Evolutionary conservation across 2,888 invertebrate genomes (phyloP).

Genomic region (Rotaria macrura): DNA sequence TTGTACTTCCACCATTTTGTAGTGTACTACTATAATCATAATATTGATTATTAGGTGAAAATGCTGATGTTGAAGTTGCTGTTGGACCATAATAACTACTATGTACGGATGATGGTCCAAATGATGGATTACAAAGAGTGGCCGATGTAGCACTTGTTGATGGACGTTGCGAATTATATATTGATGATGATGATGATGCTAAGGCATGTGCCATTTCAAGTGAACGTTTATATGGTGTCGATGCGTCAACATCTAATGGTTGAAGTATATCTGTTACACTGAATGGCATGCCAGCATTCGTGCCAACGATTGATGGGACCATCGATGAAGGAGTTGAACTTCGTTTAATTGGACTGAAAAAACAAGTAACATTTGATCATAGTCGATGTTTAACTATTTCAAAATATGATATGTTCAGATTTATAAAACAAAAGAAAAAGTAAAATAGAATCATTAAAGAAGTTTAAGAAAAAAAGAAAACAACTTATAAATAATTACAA

Average conservation of each 20-base stretch:
- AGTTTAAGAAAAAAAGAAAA: background rate
- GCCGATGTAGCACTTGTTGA: background rate
- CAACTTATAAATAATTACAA: background rate
- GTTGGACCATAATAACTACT: background rate
- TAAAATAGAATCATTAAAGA: no score
- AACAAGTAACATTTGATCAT: no score
- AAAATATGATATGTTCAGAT: no score
- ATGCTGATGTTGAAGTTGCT: background rate
- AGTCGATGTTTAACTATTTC: no score
- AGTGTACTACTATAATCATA: background rate
- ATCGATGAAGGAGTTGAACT: background rate
- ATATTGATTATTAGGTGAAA: background rate
- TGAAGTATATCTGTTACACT: slow-evolving; percentile 21
- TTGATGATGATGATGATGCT: background rate
- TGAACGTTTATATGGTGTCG: background rate
- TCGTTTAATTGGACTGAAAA: background rate
- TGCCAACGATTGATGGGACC: background rate
- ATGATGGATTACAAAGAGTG: background rate
- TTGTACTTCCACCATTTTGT: background rate
- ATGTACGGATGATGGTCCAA: background rate
- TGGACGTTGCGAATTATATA: slow-evolving; percentile 4
- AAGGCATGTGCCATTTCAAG: slow-evolving; percentile 2
- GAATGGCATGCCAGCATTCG: background rate
- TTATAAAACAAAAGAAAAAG: no score
- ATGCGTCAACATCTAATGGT: background rate